These are phyloP conservation scores for Muraenolepis orangiensis DNA, from an alignment of 2,797 vertebrate genomes.

Conservation along the genomic window DNA sequence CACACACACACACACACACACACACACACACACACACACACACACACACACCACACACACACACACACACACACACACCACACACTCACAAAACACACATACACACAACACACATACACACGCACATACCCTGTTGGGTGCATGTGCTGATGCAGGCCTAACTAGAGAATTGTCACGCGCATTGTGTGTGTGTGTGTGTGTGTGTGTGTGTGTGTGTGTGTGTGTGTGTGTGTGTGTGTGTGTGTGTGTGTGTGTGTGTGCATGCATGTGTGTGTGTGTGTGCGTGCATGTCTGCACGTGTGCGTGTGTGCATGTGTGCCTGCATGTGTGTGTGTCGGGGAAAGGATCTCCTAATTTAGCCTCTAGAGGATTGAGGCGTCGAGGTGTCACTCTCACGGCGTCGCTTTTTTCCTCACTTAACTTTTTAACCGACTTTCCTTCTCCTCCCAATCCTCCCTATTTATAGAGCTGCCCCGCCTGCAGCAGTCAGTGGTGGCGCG, in stretches of 20 bases:
- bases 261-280: not conserved
- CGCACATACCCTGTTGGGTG: not conserved
- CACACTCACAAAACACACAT: too few relatives aligned
- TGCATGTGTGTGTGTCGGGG: constrained; percentile 41
- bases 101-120: constrained; percentile 18
- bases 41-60: constrained; percentile 16
- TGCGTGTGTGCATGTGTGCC: constrained; percentile 17
- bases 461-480: constrained; percentile 73
- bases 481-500: constrained; percentile 46
- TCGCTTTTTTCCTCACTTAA: constrained; percentile 74
- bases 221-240: not conserved
- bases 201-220: constrained; percentile 7
- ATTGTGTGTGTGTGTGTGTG: constrained; percentile 29
- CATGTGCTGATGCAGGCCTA: not conserved
- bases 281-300: constrained; percentile 3
- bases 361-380: constrained; percentile 73
- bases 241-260: not conserved
- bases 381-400: constrained; percentile 68
- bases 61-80: constrained; percentile 14
- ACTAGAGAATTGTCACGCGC: constrained; percentile 1
- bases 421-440: constrained; percentile 75
- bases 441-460: constrained; percentile 71
- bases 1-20: constrained; percentile 18
- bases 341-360: constrained; percentile 73
- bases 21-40: constrained; percentile 18